phyloP scores from a whole-genome alignment of 2,797 vertebrate genomes.

The Masticophis lateralis region DNA sequence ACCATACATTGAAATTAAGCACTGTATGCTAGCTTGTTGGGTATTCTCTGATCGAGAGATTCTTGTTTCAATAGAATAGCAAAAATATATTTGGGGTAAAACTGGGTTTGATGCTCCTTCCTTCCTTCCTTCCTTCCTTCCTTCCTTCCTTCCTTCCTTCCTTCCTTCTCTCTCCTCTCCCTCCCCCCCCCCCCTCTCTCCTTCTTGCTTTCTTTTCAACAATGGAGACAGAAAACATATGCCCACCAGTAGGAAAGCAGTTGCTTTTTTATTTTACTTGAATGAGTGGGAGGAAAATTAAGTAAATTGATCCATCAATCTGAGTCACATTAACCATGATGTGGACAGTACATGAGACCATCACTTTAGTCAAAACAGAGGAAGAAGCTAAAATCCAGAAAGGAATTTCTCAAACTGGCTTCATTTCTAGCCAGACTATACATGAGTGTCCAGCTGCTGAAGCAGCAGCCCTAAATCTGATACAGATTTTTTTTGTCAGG shows the following conservation, averaged over 20 bases:
- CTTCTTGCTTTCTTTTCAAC: not conserved
- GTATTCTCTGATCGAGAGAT: not conserved
- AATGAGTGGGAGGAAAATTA: not conserved
- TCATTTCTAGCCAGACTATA: not conserved
- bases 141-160: not conserved
- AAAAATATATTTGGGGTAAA: not conserved
- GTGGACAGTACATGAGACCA: not conserved
- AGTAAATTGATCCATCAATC: not conserved
- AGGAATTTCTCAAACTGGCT: not conserved
- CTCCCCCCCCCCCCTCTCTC: not conserved
- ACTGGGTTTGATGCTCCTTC: not conserved
- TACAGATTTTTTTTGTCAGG: not conserved
- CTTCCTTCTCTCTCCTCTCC: too few species aligned
- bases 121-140: not conserved
- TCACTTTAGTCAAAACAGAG: not conserved
- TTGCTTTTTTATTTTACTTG: not conserved
- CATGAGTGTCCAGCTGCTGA: not conserved
- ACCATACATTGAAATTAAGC: not conserved
- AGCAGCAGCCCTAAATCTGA: not conserved
- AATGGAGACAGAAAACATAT: not conserved
- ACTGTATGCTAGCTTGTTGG: not conserved
- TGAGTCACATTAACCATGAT: not conserved
- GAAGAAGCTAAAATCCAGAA: not conserved
- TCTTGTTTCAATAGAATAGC: not conserved
- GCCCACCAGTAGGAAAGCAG: not conserved